Evolutionary conservation across 2,113 vertebrate species (phyloP), one percentile per base, ranked within the genome.

Genomic region (Apteryx mantelli): DNA sequence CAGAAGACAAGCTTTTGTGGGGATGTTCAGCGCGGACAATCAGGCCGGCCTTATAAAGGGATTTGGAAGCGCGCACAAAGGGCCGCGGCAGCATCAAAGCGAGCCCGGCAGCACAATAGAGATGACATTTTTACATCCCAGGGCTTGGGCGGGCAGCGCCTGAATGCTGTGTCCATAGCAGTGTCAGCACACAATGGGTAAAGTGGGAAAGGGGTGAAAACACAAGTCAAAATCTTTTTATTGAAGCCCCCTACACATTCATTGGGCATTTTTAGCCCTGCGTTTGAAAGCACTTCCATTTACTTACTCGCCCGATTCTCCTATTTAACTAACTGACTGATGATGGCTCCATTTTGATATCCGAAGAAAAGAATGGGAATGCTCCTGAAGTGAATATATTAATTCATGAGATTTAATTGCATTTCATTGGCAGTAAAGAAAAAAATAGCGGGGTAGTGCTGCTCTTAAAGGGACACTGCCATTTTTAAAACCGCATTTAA

Each of bases 311-410:
- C 93, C 1, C 46, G 95, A 95, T 97, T 95, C 97, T 96, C 86
- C 76, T 91, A 94, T 98, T 97, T 98, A 98, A 98, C 98, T 96
- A 97, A 97, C 98, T 94, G 85, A 97, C 97, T 98, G 97, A 98
- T 99, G 98, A 99, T 98, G 98, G 98, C 98, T 99, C 98, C 98
- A 99, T 98, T 97, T 98, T 97, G 95, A 97, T 97, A 97, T 96
- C 86, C 50, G 53, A 89, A 97, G 91, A 98, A 98, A 97, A 97
- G 96, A 91, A 92, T 42, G 81, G 63, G 68, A 94, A 93, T 89
- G 89, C 97, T 95, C 95, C 86, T 26, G 44, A 96, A 98, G 98
- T 97, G 83, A 97, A 95, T 94, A 92, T 94, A 94, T 96, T 92
- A 91, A 96, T 95, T 90, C 53, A 82, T 56, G 81, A 86, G 65